These are phyloP conservation scores for Nomada fabriciana DNA, from an alignment of 2,888 invertebrate species.

Conservation along the genomic window DNA sequence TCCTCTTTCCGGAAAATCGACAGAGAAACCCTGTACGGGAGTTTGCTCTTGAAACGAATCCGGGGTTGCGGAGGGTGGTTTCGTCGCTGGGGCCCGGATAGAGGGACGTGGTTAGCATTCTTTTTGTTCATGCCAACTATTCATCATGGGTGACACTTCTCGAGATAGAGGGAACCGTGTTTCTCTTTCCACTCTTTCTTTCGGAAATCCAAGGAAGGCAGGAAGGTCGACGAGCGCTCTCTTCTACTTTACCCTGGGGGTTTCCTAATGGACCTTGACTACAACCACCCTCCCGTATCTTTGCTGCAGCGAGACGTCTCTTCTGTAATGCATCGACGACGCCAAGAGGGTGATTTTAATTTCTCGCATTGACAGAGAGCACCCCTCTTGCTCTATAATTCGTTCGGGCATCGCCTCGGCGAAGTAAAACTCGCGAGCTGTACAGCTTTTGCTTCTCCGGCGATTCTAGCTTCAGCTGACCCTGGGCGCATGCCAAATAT, in stretches of 20 bases:
- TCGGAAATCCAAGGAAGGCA: slow-evolving; percentile 12
- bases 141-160: slow-evolving; percentile 84
- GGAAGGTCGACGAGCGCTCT: slow-evolving; percentile 36
- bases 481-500: slow-evolving; percentile 45
- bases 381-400: slow-evolving; percentile 49
- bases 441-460: slow-evolving; percentile 1
- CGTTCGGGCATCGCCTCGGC: slow-evolving; percentile 52
- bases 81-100: slow-evolving; percentile 35
- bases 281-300: slow-evolving; percentile 43
- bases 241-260: slow-evolving; percentile 78
- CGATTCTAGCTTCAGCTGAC: slow-evolving; percentile 16
- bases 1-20: slow-evolving; percentile 68
- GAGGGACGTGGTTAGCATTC: slow-evolving; percentile 81
- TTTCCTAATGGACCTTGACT: slow-evolving; percentile 83
- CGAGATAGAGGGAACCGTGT: slow-evolving; percentile 81
- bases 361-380: slow-evolving; percentile 64
- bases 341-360: slow-evolving; percentile 77
- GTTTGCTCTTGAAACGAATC: slow-evolving; percentile 48
- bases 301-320: slow-evolving; percentile 48
- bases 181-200: slow-evolving; percentile 57
- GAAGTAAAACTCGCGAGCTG: slow-evolving; percentile 37
- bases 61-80: slow-evolving; percentile 41
- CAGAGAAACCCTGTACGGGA: slow-evolving; percentile 49
- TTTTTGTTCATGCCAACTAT: slow-evolving; percentile 85
- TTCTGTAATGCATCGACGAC: slow-evolving; percentile 65